phyloP scores from a whole-genome alignment of 2,797 vertebrate species.

The Hippoglossus hippoglossus region DNA sequence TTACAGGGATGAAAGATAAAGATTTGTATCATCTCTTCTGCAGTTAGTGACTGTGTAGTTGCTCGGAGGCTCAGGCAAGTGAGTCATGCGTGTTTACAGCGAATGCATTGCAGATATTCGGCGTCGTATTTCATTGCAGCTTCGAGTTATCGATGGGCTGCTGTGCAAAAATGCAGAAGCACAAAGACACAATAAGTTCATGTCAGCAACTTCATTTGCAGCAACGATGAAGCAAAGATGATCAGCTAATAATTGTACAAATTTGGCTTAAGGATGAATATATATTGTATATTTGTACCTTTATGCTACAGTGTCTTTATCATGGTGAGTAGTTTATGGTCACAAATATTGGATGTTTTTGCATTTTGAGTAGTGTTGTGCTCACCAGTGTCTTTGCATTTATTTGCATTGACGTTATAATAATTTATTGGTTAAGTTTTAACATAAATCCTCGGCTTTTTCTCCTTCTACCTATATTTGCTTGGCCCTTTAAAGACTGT shows the following conservation, averaged over 20 bases:
- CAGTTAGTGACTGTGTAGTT: not conserved
- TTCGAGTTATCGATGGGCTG: not conserved
- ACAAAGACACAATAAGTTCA: not conserved
- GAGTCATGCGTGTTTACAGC: too few species aligned
- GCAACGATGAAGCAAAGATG: not conserved
- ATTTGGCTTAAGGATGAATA: not conserved
- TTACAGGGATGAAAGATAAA: not conserved
- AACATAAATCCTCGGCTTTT: too few species aligned
- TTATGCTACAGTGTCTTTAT: not conserved
- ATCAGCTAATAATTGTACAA: not conserved
- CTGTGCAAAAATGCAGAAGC: not conserved
- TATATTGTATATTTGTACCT: not conserved
- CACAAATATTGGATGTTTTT: too few species aligned
- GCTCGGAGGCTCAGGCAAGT: too few species aligned
- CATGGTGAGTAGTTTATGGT: not conserved
- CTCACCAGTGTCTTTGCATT: too few species aligned
- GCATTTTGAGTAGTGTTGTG: not conserved
- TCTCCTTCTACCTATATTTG: too few species aligned
- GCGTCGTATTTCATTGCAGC: not conserved
- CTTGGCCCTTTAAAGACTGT: too few species aligned
- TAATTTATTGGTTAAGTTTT: too few species aligned
- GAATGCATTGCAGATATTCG: not conserved
- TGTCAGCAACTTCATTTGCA: not conserved
- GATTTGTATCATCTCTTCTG: not conserved
- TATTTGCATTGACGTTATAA: too few species aligned